These are phyloP conservation scores for Cyanistes caeruleus DNA, from an alignment of 2,113 vertebrate genomes.

Conservation along the genomic window DNA sequence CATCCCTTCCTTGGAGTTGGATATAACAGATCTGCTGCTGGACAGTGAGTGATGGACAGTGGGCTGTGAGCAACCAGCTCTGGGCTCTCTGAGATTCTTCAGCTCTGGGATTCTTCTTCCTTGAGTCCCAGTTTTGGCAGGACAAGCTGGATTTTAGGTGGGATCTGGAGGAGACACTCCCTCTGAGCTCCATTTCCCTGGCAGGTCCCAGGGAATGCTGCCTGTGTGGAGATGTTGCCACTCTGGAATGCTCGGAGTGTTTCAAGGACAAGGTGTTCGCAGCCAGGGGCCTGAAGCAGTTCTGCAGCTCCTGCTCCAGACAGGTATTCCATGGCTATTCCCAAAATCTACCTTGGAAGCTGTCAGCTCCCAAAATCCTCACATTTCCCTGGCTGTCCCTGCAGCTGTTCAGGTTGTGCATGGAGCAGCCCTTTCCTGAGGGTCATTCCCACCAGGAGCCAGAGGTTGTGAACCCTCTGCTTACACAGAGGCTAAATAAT, in stretches of 20 bases:
- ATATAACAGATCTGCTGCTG: conserved; percentile 85
- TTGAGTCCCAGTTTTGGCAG: neutral
- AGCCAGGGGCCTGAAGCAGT: conserved; percentile 81
- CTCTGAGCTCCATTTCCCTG: neutral
- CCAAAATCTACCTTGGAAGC: neutral
- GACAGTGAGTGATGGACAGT: conserved; percentile 73
- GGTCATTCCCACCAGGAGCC: neutral
- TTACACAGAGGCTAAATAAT: neutral
- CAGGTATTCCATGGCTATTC: conserved; percentile 70
- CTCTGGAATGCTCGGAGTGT: conserved; percentile 80
- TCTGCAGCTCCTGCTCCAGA: conserved; percentile 79
- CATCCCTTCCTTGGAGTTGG: conserved; percentile 86
- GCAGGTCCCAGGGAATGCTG: conserved; percentile 86
- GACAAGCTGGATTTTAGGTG: neutral
- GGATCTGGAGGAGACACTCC: neutral
- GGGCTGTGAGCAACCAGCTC: neutral
- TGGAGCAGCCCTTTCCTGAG: neutral
- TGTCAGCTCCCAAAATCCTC: neutral
- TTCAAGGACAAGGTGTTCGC: conserved; percentile 81
- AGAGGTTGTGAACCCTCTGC: neutral
- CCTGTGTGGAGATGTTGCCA: conserved; percentile 80
- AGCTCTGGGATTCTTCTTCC: neutral
- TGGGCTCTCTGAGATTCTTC: neutral
- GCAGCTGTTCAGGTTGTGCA: neutral
- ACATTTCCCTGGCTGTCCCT: neutral